Conservation (phyloP, 2,113 vertebrate genomes). For the Gymnobelideus leadbeateri region DNA sequence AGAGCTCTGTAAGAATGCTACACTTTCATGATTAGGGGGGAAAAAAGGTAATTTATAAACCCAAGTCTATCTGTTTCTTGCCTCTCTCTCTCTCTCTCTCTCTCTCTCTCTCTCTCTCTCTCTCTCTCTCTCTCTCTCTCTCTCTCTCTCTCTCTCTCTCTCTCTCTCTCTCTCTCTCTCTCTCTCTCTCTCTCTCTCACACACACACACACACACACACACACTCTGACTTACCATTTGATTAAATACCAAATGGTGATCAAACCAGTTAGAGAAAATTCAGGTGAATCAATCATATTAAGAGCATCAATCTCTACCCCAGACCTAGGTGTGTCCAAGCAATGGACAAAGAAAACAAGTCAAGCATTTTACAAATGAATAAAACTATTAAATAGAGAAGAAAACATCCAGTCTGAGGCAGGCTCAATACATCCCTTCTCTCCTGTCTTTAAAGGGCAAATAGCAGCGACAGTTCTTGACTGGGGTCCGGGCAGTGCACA, state of each 20-base stretch:
- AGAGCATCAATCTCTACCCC: conserved; percentile 81
- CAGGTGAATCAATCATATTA: conserved; percentile 76
- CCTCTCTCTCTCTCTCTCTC: too few species aligned
- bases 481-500: neutral
- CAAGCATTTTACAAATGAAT: conserved; percentile 85
- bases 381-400: conserved; percentile 85
- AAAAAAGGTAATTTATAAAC: neutral
- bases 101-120: too few species aligned
- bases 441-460: conserved; percentile 77
- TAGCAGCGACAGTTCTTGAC: conserved; percentile 65
- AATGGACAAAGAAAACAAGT: conserved; percentile 85
- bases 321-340: conserved; percentile 81
- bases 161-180: too few species aligned
- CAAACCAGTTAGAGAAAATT: conserved; percentile 68
- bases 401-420: conserved; percentile 81
- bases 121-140: too few species aligned
- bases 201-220: neutral
- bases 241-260: conserved; percentile 70
- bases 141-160: too few species aligned
- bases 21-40: neutral
- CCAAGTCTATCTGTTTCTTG: neutral
- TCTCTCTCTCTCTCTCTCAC: neutral
- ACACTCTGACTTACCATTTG: neutral
- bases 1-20: neutral
- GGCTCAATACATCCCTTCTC: conserved; percentile 79